Evolutionary conservation across 1,140 invertebrate species (phyloP), one percentile per base, ranked within the genome.

Genomic region (Rhyacophila brunnea): DNA sequence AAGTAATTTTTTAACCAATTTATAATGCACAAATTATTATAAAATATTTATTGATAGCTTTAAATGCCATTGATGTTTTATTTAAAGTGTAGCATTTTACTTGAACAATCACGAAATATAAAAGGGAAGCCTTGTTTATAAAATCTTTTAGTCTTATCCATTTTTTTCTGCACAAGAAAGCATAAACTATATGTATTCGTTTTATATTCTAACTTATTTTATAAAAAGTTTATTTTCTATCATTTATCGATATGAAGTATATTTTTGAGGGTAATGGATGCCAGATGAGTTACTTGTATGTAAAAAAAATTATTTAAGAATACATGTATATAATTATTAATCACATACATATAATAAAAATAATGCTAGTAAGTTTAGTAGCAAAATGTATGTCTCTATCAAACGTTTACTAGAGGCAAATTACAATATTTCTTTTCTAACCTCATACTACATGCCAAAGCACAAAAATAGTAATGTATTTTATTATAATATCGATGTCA

Each of bases 371-470:
- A 48, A 42, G 34, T 3, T 48, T 48, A 49, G 54, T 57, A 18
- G 32, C 28, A 46, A 50, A 34, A 34, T 53, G 43, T 42, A 53
- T 53, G 50, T 53, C 50, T 53, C 44, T 7, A 53, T 36, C 34
- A 10, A 35, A 42, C 14, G 9, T 20, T 53, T 53, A 18, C 36
- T 42, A 53, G 32, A 32, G 50, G 50, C 11, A 28, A 53, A 23
- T 42, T 34, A 44, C 38, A 43, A 10, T 53, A 18, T 35, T 53
- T 44, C 42, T 14, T 46, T 53, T 53, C 32, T 55, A 57, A 57
- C 54, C 54, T 57, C 54, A 57, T 48, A 48, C 34, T 47, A 49
- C 38, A 57, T 57, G 54, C 54, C 54, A 57, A 57, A 57, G 54
- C 45, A 35, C 20, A 28, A 43, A 19, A 44, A 36, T 43, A 47